Percentiles rank a stretch among this genome's conserved stretches.
Conservation (phyloP, 2,888 invertebrate species). For the Sesia bembeciformis region DNA sequence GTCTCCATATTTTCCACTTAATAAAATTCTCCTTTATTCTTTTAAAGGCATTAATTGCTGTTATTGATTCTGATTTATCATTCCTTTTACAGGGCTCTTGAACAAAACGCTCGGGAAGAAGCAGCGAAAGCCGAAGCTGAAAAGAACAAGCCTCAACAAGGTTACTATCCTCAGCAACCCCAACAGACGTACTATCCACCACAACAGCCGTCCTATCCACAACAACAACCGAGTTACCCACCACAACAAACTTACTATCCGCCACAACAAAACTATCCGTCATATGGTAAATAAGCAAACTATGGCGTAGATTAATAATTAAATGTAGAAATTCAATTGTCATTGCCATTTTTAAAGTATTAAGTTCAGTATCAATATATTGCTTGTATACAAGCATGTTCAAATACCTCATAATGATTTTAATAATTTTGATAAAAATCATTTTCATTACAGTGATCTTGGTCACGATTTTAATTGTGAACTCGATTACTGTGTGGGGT, state of each 20-base stretch:
- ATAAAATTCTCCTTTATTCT: too few species aligned
- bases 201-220: conserved; percentile 14
- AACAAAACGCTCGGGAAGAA: conserved; percentile 44
- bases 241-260: conserved; percentile 16
- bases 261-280: conserved; percentile 14
- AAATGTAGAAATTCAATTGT: neutral
- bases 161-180: conserved; percentile 11
- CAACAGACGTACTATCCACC: conserved; percentile 12
- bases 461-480: conserved; percentile 62
- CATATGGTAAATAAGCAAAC: neutral
- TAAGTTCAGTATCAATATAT: neutral
- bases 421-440: neutral
- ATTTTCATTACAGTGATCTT: conserved; percentile 32
- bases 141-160: conserved; percentile 30
- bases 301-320: too few species aligned
- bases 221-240: conserved; percentile 11
- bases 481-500: conserved; percentile 39
- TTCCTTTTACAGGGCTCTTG: conserved; percentile 31
- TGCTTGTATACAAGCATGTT: neutral
- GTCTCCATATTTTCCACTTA: too few species aligned
- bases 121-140: conserved; percentile 36
- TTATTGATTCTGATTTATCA: neutral
- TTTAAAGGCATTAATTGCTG: too few species aligned
- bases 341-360: neutral
- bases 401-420: neutral